Evolutionary conservation across 2,113 vertebrate species (phyloP).

Genomic region (Diglossa brunneiventris): DNA sequence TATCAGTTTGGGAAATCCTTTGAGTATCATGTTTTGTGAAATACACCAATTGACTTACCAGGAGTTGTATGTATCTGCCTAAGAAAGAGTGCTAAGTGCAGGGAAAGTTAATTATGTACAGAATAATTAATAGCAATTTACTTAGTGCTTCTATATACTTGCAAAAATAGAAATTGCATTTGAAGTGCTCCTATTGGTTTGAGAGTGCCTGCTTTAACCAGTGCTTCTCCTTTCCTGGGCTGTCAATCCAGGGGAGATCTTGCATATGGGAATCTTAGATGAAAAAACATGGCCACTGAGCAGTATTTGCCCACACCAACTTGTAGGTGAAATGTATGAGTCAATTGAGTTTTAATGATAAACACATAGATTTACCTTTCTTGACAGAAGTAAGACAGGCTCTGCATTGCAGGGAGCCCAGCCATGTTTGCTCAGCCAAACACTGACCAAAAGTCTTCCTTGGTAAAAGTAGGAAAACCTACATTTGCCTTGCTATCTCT

Average conservation of each 20-base stretch:
- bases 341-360: neutral
- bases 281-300: neutral
- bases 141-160: neutral
- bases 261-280: neutral
- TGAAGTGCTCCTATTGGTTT: neutral
- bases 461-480: neutral
- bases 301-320: neutral
- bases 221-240: neutral
- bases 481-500: neutral
- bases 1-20: neutral
- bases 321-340: neutral
- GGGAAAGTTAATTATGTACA: slow-evolving; percentile 22
- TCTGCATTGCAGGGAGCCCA: neutral
- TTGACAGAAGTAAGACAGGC: neutral
- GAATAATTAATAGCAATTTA: slow-evolving; percentile 45
- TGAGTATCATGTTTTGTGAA: neutral
- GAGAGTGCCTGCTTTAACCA: neutral
- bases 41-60: neutral
- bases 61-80: neutral
- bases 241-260: neutral
- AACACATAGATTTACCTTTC: neutral
- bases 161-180: neutral
- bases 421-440: neutral
- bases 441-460: neutral
- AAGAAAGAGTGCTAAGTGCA: neutral